Percentiles rank a stretch among this genome's conserved stretches.
phyloP scores from a whole-genome alignment of 2,797 vertebrate genomes.

The Anguilla marmorata region DNA sequence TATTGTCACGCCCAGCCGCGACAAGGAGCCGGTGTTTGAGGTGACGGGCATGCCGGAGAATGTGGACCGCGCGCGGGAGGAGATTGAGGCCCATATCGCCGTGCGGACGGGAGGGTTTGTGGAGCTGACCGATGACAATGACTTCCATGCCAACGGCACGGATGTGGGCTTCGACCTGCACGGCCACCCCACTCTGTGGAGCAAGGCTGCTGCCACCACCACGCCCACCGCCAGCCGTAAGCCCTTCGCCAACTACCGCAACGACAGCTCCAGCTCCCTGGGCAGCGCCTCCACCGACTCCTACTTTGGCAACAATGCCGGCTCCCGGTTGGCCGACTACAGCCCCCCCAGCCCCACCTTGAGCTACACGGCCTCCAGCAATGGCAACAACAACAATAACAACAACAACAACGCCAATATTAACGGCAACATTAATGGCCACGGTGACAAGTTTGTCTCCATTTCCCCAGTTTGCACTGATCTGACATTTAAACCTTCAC shows the following conservation, averaged over 20 bases:
- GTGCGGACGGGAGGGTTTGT: constrained; percentile 90
- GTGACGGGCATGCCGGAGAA: constrained; percentile 97
- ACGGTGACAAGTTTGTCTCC: constrained; percentile 75
- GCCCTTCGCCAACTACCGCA: constrained; percentile 89
- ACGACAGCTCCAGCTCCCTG: constrained; percentile 91
- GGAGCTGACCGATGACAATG: constrained; percentile 90
- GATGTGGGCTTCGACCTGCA: constrained; percentile 92
- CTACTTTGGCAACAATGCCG: constrained; percentile 80
- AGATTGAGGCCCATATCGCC: constrained; percentile 95
- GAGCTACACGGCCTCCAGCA: constrained; percentile 79
- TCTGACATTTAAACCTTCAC: constrained; percentile 75
- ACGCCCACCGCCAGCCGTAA: constrained; percentile 79
- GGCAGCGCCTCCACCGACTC: constrained; percentile 94
- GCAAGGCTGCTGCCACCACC: constrained; percentile 77
- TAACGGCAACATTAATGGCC: constrained; percentile 44
- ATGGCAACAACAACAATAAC: constrained; percentile 77
- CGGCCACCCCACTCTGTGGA: constrained; percentile 83
- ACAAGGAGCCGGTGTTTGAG: constrained; percentile 95
- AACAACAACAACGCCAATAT: neutral
- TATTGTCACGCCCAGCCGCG: constrained; percentile 92
- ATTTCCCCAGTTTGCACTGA: constrained; percentile 83
- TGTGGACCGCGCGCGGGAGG: constrained; percentile 90
- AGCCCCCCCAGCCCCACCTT: constrained; percentile 90
- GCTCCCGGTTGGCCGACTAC: constrained; percentile 82
- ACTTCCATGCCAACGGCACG: constrained; percentile 95